Evolutionary conservation across 1,140 invertebrate genomes (phyloP).

Genomic region (Drosophila eugracilis): DNA sequence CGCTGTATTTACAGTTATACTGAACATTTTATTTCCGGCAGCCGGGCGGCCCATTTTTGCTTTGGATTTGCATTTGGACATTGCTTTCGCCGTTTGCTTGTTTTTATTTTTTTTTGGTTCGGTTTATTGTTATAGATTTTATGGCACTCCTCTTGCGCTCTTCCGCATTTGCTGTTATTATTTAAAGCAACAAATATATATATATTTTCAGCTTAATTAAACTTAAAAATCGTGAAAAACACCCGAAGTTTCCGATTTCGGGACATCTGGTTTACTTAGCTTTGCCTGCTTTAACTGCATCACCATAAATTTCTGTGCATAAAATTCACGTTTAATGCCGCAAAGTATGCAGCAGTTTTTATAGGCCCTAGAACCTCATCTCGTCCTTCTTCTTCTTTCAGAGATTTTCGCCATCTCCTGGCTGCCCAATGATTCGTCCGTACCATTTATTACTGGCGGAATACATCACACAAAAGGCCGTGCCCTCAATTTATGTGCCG

Average conservation of each 20-base stretch:
- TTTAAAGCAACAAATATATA: conserved; percentile 82
- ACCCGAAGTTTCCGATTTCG: conserved; percentile 37
- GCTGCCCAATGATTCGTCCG: conserved; percentile 5
- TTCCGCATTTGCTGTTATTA: conserved; percentile 66
- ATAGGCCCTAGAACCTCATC: conserved; percentile 25
- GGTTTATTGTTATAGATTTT: conserved; percentile 80
- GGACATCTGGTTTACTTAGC: conserved; percentile 49
- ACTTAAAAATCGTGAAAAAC: conserved; percentile 69
- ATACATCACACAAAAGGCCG: conserved; percentile 74
- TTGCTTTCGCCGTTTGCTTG: conserved; percentile 46
- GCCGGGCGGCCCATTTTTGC: conserved; percentile 49
- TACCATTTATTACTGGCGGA: conserved; percentile 40
- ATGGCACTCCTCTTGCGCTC: conserved; percentile 47
- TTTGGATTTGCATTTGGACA: conserved; percentile 52
- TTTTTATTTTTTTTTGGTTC: conserved; percentile 47
- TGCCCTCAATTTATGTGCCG: conserved; percentile 77
- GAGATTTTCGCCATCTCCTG: conserved; percentile 1
- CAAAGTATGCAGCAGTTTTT: conserved; percentile 74
- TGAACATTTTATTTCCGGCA: conserved; percentile 73
- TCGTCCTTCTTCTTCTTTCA: background rate
- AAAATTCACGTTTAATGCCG: conserved; percentile 78
- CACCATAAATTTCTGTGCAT: conserved; percentile 73
- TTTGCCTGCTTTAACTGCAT: conserved; percentile 67
- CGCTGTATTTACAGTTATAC: conserved; percentile 78
- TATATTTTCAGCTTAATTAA: conserved; percentile 83